Evolutionary conservation across 2,797 vertebrate species (phyloP), one percentile per base, ranked within the genome.

Genomic region (Caiman crocodilus): DNA sequence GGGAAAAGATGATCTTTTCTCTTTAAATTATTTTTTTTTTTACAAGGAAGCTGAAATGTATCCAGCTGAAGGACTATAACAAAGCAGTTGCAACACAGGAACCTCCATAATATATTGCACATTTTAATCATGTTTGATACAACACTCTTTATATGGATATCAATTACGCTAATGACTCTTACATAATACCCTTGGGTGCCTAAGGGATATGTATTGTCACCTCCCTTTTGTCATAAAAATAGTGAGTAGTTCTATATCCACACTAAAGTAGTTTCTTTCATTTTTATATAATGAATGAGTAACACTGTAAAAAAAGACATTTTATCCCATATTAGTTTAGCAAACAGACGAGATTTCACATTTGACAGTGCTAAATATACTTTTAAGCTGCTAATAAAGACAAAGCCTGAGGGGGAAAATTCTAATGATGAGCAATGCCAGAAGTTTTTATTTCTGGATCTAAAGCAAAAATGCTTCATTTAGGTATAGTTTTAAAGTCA

Each of bases 141-240:
- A 97, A 97, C 96, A 97, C 92, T 96, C 95, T 97, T 98, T 97
- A 97, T 97, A 96, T 96, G 95, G 96, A 96, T 98, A 98, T 98
- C 98, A 98, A 97, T 98, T 98, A 98, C 95, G 94, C 97, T 98
- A 98, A 98, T 98, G 98, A 98, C 95, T 97, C 97, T 98, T 98
- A 97, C 94, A 97, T 97, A 98, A 98, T 97, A 97, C 95, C 96
- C 96, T 95, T 91, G 74, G 96, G 95, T 97, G 96, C 97, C 97
- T 97, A 97, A 93, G 89, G 97, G 96, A 98, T 96, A 95, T 94
- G 96, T 90, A 97, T 92, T 97, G 97, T 98, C 96, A 97, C 97
- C 95, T 98, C 97, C 94, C 94, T 96, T 97, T 97, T 98, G 97
- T 97, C 97, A 97, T 97, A 97, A 97, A 98, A 97, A 97, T 96